Conservation (phyloP, 2,888 invertebrate species). For the Apomyelois bistriatella region DNA sequence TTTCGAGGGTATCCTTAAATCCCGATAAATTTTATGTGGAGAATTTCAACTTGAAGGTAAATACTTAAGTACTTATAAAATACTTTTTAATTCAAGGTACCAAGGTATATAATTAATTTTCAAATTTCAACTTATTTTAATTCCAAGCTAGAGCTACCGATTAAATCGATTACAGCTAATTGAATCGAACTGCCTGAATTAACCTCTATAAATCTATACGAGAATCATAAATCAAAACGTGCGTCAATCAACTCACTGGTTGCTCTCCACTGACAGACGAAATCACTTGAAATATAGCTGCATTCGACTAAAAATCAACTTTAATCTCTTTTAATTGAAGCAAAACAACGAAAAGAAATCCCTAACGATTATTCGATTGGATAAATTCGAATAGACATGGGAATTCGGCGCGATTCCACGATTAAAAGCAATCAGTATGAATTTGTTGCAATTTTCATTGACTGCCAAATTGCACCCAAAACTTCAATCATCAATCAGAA, state of each 20-base stretch:
- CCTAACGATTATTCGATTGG: conserved; percentile 53
- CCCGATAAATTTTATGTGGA: no score
- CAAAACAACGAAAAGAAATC: conserved; percentile 41
- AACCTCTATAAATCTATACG: conserved; percentile 51
- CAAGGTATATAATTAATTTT: no score
- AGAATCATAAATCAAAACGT: conserved; percentile 50
- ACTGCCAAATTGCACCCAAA: conserved; percentile 69
- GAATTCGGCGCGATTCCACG: conserved; percentile 58
- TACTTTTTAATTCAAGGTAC: no score
- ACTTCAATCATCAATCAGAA: conserved; percentile 60
- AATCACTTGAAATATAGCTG: conserved; percentile 64
- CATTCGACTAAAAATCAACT: conserved; percentile 51
- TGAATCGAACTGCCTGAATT: conserved; percentile 59
- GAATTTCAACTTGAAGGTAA: no score
- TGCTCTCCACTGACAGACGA: conserved; percentile 44
- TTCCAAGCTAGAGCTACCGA: conserved; percentile 21
- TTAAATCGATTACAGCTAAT: conserved; percentile 37
- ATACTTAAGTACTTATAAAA: no score
- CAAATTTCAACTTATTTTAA: conserved; percentile 3
- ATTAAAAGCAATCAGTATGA: conserved; percentile 69
- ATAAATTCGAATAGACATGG: conserved; percentile 65
- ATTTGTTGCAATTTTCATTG: conserved; percentile 75
- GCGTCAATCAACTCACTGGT: conserved; percentile 36
- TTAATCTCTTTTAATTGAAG: conserved; percentile 69
- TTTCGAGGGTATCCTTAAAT: no score